phyloP scores from a whole-genome alignment of 35 echinoderm and acorn worm genomes.

The Apostichopus parvimensis region DNA sequence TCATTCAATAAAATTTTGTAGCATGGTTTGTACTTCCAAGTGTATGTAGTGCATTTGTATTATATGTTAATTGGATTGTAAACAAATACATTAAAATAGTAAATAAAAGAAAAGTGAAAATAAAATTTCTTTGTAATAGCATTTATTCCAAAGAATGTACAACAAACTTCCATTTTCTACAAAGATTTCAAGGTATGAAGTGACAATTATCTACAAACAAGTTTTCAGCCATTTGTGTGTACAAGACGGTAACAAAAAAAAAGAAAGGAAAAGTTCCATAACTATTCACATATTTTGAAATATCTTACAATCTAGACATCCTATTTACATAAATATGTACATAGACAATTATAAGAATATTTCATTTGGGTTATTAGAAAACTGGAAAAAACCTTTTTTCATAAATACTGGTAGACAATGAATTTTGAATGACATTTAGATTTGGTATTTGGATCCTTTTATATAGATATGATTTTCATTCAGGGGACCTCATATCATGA shows the following conservation, averaged over 20 bases:
- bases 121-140: not conserved
- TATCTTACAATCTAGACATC: not conserved
- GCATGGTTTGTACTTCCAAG: not conserved
- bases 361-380: no score
- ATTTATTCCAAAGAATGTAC: not conserved
- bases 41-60: not conserved
- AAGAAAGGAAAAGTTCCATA: not conserved
- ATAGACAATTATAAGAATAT: no score
- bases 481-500: no score
- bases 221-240: constrained; percentile 19
- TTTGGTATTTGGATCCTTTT: no score
- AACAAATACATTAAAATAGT: not conserved
- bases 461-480: no score
- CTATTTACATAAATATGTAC: no score
- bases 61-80: not conserved
- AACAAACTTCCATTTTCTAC: not conserved
- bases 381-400: no score
- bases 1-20: not conserved
- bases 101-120: not conserved
- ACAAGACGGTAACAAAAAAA: not conserved
- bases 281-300: not conserved
- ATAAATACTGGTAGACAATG: no score
- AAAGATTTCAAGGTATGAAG: constrained; percentile 21
- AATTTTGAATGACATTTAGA: no score
- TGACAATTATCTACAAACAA: not conserved